Conservation (phyloP, 2,888 invertebrate species). For the Cecidostiba fungosa region DNA sequence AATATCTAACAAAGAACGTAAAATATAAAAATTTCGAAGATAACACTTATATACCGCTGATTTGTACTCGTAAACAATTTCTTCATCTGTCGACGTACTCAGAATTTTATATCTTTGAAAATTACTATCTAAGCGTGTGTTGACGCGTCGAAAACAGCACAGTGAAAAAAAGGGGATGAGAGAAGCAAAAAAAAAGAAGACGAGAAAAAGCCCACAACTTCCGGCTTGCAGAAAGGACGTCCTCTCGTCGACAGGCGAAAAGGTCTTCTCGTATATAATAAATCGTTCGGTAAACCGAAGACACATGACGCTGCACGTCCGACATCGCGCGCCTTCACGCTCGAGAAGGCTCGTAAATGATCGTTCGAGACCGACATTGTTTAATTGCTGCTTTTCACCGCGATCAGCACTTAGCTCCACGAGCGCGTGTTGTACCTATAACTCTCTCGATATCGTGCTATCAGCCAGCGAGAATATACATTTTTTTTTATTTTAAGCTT, state of each 20-base stretch:
- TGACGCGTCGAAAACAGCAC: neutral
- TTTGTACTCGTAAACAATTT: too few species aligned
- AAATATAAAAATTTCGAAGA: neutral
- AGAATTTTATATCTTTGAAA: neutral
- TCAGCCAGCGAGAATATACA: neutral
- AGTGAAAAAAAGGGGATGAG: neutral
- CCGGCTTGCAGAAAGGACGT: conserved; percentile 71
- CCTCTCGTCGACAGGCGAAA: conserved; percentile 62
- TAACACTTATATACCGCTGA: neutral
- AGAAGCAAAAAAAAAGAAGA: neutral
- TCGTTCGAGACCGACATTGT: conserved; percentile 63
- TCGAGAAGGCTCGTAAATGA: conserved; percentile 69
- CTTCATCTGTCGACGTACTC: too few species aligned
- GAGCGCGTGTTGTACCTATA: neutral
- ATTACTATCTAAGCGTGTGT: neutral
- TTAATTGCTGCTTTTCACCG: conserved; percentile 55
- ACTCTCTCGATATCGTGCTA: neutral
- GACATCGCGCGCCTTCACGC: conserved; percentile 63
- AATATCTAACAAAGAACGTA: neutral
- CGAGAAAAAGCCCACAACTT: conserved; percentile 67
- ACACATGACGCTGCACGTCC: conserved; percentile 64
- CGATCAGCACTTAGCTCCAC: neutral
- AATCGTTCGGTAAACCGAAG: conserved; percentile 73
- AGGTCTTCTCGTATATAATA: conserved; percentile 66
- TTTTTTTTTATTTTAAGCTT: neutral